Evolutionary conservation across 1,140 invertebrate species (phyloP), one percentile per base, ranked within the genome.

Genomic region (Chironomus striatipennis): DNA sequence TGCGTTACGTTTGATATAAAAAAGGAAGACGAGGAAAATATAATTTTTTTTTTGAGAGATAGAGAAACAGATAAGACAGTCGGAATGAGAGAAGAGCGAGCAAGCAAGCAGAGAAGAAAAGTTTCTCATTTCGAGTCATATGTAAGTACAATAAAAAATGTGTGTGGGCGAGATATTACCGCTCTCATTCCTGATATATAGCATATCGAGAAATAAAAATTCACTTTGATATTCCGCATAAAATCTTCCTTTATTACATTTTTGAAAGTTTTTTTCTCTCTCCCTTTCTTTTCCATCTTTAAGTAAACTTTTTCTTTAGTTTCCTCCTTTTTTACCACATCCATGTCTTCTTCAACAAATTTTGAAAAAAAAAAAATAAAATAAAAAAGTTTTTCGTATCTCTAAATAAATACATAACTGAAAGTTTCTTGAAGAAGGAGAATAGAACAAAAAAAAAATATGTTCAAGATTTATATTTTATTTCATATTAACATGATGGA

Each of bases 211-310:
- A 57, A 57, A 57, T n/a, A 57, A 57, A 15, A 57, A 57, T 70
- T 70, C 20, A 9, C 20, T 70, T 70, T 70, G 65, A 70, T 70
- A 70, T 70, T 70, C 65, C 65, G 65, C 65, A 70, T 70, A 70
- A 70, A 70, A 70, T 70, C 65, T 70, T 21, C 65, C 65, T 70
- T 70, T 70, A 70, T 70, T 70, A 70, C 65, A 70, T 70, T 70
- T 70, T 21, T 7, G 12, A 57, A 57, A 57, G 47, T 57, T 57
- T 57, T 34, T 57, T 57, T n/a, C n/a, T n/a, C 47, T 15, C 47
- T 57, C 12, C 47, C 9, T 57, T 1, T 12, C 8, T 4, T 10
- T 4, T 10, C 12, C 47, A 57, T 15, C 12, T 57, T n/a, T 57
- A 5, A 57, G 47, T n/a, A 57, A 57, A 57, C 47, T 57, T 57